Base-by-base conservation (phyloP, 37 sponge, comb jelly and placozoan species). In the Dysidea cf. avara region DNA sequence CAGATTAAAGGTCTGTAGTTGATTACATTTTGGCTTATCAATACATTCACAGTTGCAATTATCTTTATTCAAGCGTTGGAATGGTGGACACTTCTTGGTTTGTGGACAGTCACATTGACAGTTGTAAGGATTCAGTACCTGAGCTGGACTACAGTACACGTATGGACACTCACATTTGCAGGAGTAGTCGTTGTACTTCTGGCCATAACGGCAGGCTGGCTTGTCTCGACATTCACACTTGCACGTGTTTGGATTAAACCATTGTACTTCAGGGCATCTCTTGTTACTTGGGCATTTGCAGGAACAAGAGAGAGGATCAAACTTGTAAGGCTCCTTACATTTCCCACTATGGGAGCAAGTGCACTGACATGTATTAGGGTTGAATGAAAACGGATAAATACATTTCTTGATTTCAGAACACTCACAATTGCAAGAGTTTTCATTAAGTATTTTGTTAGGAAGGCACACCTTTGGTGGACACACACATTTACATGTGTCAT, bases 341-440 rank as follows among this genome's bases (percentile, higher is more conserved):
- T 43, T 43, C 5, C 46, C 46, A 7, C 2, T 39, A 43, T 39
- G 36, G 1, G 61, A 47, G 33, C 78, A 73, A 25, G 21, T 35
- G 49, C 74, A 73, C 12, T 21, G 30, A 34, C 75, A 74, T 3
- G 49, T 48, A 0, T 59, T 17, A 21, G 26, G 1, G 30, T 66
- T 33, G 47, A 77, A 38, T 3, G 28, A 11, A 34, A 18, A 20
- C 4, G 35, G 64, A 26, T 33, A 28, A 0, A 36, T 51, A 20
- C 76, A 73, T 12, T 25, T 75, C 7, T 32, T 48, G 7, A 64
- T 75, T 62, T 38, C 57, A 22, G 52, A 11, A 49, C 56, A 22
- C 34, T 78, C 69, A 40, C 79, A 78, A 1, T 22, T 35, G 49
- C 79, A 78, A 21, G 49, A 38, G 1, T 22, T 14, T 11, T 48